These are phyloP conservation scores for Drosophila arizonae DNA, from an alignment of 1,140 invertebrate genomes.

Conservation along the genomic window DNA sequence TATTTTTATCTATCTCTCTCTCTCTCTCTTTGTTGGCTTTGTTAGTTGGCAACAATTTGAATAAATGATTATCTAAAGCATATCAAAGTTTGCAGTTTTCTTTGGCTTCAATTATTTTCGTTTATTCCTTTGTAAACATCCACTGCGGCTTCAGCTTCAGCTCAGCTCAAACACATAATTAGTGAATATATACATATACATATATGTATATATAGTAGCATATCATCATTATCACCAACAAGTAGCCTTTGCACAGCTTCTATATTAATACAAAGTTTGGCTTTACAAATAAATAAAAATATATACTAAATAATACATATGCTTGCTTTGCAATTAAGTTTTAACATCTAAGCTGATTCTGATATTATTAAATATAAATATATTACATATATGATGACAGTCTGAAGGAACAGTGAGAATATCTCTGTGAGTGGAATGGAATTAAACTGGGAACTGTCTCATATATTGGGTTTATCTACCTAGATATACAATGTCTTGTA, in stretches of 20 bases:
- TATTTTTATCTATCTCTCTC: neutral
- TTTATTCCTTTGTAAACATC: neutral
- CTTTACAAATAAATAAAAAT: too few species aligned
- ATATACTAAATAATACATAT: neutral
- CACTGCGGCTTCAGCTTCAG: conserved; percentile 16
- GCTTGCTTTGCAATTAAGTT: neutral
- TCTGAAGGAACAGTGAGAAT: too few species aligned
- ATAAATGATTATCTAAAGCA: conserved; percentile 27
- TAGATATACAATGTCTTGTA: too few species aligned
- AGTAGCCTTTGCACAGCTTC: conserved; percentile 38
- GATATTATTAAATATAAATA: too few species aligned
- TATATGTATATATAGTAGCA: neutral
- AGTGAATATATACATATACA: neutral
- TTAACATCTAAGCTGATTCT: neutral
- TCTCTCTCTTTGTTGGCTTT: neutral
- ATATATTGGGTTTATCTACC: too few species aligned
- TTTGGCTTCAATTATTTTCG: conserved; percentile 20
- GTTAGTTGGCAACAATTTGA: conserved; percentile 3
- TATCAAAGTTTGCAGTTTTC: conserved; percentile 28
- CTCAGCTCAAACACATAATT: conserved; percentile 7
- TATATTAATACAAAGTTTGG: conserved; percentile 8
- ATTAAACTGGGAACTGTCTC: too few species aligned
- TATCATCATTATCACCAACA: neutral
- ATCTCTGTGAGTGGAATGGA: too few species aligned
- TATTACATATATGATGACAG: too few species aligned